Base-by-base conservation (phyloP, 2,797 vertebrate genomes). In the Trachurus trachurus region DNA sequence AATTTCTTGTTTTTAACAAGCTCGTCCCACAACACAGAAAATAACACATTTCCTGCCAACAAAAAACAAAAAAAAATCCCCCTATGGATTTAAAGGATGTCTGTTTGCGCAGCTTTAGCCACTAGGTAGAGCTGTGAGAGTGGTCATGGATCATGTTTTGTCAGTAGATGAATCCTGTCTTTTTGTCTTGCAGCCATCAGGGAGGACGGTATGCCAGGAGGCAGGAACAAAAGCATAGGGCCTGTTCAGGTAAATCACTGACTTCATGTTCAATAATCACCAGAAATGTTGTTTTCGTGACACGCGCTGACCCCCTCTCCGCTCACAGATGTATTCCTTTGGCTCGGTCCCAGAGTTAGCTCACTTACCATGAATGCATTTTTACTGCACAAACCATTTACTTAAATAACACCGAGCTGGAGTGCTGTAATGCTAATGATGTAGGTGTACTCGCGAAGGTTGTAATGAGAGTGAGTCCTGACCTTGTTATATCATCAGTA, bases 171-270 rank as follows among this genome's bases (percentile, higher is more conserved):
- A 9, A 61, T 88, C 13, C 86, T 71, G 57, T 83, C 22, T 94
- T 61, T 85, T 72, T 94, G 3, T 80, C 62, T 3, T 92, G 13
- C 84, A 99, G 98, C 98, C 91, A 99, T 99, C 94, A 96, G 98
- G 88, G 98, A 99, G 90, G 98, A 99, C 87, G 98, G 98, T 71
- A 99, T 99, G 98, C 98, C 98, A 1, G 98, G 98, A 89, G 98
- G 98, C 74, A 95, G 98, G 85, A 99, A 99, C 94, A 99, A 99
- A 95, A 99, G 98, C 94, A 99, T 99, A 0, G 98, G 98, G 59
- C 98, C 98, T 68, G 98, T 99, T 83, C 98, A 99, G 97, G 98
- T 99, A 95, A 96, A 92, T 34, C 21, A 44, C 6, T 1, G 11
- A 13, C 45, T 69, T 15, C 11, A 12, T 22, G n/a, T 42, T 29